A percentile compares a stretch with the other conserved stretches of the same genome.
phyloP scores from a whole-genome alignment of 2,113 vertebrate species.

The Tretioscincus oriximinensis region DNA sequence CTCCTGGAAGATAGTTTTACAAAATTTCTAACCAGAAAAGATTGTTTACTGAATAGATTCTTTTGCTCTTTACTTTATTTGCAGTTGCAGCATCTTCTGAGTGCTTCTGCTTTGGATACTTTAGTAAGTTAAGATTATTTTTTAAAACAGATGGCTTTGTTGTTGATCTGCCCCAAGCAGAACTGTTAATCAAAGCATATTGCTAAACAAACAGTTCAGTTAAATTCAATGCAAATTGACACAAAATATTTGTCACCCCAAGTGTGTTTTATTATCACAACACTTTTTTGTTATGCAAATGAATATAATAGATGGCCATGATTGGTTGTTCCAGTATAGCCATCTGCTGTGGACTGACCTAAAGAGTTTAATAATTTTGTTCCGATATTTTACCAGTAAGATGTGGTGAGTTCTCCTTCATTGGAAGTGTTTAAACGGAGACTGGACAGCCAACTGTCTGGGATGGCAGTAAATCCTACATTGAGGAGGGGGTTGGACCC shows the following conservation, averaged over 20 bases:
- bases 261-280: not conserved
- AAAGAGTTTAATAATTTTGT: not conserved
- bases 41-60: not conserved
- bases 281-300: conserved; percentile 11
- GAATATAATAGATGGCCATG: conserved; percentile 6
- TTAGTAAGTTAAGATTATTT: not conserved
- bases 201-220: not conserved
- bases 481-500: too few relatives aligned
- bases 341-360: not conserved
- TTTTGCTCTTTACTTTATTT: not conserved
- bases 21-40: not conserved
- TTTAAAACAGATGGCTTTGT: not conserved
- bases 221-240: conserved; percentile 6
- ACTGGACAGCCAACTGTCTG: too few relatives aligned
- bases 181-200: conserved; percentile 10
- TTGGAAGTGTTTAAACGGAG: too few relatives aligned
- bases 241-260: conserved; percentile 5
- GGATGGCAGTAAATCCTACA: too few relatives aligned
- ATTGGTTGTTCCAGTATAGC: not conserved
- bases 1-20: not conserved
- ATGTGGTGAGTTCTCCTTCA: too few relatives aligned
- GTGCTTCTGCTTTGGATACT: not conserved
- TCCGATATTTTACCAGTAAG: not conserved
- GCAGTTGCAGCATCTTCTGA: not conserved
- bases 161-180: not conserved